Evolutionary conservation across 2,113 vertebrate genomes (phyloP).

Genomic region (Lepus timidus): DNA sequence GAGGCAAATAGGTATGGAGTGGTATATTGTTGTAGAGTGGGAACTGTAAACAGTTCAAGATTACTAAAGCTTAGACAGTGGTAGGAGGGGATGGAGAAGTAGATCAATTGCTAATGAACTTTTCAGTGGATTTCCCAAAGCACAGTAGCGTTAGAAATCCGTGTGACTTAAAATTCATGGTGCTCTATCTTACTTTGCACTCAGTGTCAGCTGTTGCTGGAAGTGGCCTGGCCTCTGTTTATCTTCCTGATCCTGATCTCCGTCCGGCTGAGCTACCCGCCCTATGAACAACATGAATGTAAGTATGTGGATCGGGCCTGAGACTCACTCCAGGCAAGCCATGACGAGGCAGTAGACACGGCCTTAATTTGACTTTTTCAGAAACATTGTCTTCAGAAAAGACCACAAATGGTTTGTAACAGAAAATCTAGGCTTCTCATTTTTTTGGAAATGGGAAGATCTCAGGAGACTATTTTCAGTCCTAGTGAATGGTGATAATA

Average conservation of each 20-base stretch:
- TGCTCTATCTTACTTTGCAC: conserved; percentile 76
- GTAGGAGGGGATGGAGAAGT: background rate
- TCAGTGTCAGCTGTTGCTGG: conserved; percentile 95
- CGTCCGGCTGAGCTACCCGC: conserved; percentile 95
- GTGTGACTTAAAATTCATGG: conserved; percentile 15
- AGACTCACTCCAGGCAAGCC: background rate
- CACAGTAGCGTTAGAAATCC: background rate
- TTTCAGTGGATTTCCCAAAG: conserved; percentile 23
- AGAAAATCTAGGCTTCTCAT: background rate
- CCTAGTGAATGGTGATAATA: background rate
- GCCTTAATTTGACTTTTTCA: background rate
- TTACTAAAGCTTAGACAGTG: background rate
- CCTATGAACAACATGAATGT: conserved; percentile 99
- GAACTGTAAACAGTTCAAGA: background rate
- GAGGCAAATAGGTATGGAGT: background rate
- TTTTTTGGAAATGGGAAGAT: conserved; percentile 15
- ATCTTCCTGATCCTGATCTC: conserved; percentile 99
- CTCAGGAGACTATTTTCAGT: conserved; percentile 44
- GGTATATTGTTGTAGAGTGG: no score
- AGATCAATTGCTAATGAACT: background rate
- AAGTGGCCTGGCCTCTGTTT: conserved; percentile 97
- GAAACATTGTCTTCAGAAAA: background rate
- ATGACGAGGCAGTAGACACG: background rate
- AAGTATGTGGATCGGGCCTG: conserved; percentile 85
- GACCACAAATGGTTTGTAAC: background rate